Conservation (phyloP, 2,888 invertebrate genomes). For the Eurytoma adleriae region DNA sequence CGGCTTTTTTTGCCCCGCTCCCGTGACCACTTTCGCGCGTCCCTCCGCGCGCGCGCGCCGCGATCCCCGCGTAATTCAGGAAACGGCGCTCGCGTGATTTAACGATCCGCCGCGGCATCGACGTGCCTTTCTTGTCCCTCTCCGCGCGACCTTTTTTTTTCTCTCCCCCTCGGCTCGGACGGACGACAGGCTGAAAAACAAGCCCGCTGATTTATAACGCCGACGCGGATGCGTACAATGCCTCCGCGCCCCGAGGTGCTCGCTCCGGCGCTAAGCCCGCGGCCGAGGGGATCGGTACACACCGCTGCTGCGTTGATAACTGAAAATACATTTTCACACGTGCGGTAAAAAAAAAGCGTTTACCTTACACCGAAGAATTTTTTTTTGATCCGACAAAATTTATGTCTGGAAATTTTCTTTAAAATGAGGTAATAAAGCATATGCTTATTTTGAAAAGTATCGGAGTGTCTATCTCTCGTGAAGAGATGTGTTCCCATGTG, state of each 20-base stretch:
- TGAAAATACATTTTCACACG: no score
- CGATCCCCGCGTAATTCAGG: slow-evolving; percentile 40
- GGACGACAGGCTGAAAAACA: slow-evolving; percentile 36
- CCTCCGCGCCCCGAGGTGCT: background rate
- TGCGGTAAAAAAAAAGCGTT: no score
- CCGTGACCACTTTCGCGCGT: background rate
- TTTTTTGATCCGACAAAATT: no score
- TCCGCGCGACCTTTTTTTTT: background rate
- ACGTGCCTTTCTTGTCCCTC: slow-evolving; percentile 12
- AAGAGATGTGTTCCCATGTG: no score
- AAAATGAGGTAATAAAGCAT: no score
- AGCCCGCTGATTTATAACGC: slow-evolving; percentile 36
- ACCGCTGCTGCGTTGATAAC: no score
- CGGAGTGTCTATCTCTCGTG: no score
- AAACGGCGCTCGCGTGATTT: slow-evolving; percentile 39
- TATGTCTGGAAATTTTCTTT: no score
- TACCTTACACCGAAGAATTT: no score
- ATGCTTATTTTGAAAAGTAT: no score
- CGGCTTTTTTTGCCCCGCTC: slow-evolving; percentile 11
- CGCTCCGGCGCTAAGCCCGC: background rate
- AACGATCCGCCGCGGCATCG: slow-evolving; percentile 37
- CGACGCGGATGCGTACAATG: background rate
- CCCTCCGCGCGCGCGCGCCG: background rate
- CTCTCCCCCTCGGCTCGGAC: background rate
- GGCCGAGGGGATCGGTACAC: no score